Percentiles rank a stretch among this genome's conserved stretches.
These are phyloP conservation scores for Papilio glaucus DNA, from an alignment of 1,140 invertebrate genomes.

Conservation along the genomic window DNA sequence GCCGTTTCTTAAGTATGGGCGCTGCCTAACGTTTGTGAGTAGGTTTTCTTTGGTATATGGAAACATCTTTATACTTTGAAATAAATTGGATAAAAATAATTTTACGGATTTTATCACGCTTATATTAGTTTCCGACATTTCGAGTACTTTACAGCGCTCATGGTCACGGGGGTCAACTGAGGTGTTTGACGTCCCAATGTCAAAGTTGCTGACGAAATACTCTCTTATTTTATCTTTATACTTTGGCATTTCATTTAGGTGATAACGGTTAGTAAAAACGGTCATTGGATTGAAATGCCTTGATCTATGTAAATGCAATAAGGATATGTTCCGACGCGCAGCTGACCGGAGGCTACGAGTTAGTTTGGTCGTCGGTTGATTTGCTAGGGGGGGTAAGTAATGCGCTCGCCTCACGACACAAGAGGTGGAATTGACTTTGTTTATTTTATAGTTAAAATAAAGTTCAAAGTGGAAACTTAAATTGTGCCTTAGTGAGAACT, in stretches of 20 bases:
- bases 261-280: not conserved
- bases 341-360: not conserved
- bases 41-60: no score
- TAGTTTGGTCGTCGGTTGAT: constrained; percentile 34
- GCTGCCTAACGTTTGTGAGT: no score
- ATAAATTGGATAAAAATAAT: no score
- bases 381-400: constrained; percentile 49
- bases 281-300: constrained; percentile 26
- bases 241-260: not conserved
- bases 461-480: constrained; percentile 81
- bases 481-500: constrained; percentile 82
- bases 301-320: constrained; percentile 22
- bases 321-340: not conserved
- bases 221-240: no score
- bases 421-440: constrained; percentile 71
- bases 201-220: no score
- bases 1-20: no score
- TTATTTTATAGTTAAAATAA: constrained; percentile 77
- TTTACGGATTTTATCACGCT: no score
- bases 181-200: no score
- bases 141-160: no score
- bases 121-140: no score
- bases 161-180: no score
- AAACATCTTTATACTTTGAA: no score
- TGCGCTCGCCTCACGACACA: constrained; percentile 46